These are phyloP conservation scores for Sander lucioperca DNA, from an alignment of 2,113 vertebrate genomes.

Conservation along the genomic window DNA sequence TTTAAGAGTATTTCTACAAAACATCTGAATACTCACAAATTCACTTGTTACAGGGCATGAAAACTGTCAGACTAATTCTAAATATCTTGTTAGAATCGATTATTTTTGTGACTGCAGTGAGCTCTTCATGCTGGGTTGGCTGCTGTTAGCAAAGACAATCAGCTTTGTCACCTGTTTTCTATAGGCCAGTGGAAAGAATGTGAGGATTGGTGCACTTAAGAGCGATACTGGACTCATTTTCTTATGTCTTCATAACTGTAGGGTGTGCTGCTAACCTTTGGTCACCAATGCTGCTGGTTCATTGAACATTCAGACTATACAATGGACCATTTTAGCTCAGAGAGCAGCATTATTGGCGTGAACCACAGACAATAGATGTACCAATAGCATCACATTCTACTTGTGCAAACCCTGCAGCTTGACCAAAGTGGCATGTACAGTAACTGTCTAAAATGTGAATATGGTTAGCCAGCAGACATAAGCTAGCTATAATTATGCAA, in stretches of 20 bases:
- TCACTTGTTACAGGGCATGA: too few relatives aligned
- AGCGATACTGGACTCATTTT: conserved; percentile 40
- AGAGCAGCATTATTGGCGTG: background rate
- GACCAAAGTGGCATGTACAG: background rate
- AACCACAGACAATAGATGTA: background rate
- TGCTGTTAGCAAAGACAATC: conserved; percentile 44
- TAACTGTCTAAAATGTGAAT: background rate
- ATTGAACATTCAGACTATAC: conserved; percentile 15
- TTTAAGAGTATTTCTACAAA: too few relatives aligned
- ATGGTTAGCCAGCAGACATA: too few relatives aligned
- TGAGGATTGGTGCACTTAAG: conserved; percentile 55
- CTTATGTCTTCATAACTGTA: conserved; percentile 8
- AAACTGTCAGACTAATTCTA: too few relatives aligned
- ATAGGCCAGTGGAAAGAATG: conserved; percentile 72
- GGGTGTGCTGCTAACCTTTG: conserved; percentile 11
- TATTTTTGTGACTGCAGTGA: background rate
- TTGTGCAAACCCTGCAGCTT: background rate
- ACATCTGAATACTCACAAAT: too few relatives aligned
- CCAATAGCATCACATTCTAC: background rate
- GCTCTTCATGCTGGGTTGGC: conserved; percentile 5
- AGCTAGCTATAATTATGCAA: too few relatives aligned
- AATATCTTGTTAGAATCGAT: background rate
- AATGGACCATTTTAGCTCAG: conserved; percentile 22
- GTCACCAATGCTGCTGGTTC: conserved; percentile 16
- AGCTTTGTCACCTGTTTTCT: conserved; percentile 52